Evolutionary conservation across 2,113 vertebrate genomes (phyloP), one percentile per base, ranked within the genome.

Genomic region (Pedionomus torquatus): DNA sequence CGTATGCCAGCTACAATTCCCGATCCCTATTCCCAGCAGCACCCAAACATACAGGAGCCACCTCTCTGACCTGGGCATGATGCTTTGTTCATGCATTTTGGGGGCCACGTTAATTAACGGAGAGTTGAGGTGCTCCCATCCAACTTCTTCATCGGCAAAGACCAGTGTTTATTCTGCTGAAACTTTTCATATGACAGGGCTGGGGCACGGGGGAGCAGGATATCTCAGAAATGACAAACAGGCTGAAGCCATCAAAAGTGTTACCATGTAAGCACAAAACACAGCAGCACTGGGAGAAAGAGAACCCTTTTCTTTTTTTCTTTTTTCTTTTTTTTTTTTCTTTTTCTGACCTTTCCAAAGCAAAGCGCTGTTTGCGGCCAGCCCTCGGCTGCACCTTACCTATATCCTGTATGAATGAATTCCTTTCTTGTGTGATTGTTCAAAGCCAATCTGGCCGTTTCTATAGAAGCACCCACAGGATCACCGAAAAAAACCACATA

Each of bases 391-490:
- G 72, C 15, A 6, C 35, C 5, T 49, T 87, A 78, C 94, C 95
- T 89, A 85, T 96, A 96, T 95, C 96, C 96, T 96, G 96, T 95
- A 95, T 94, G 97, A 91, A 96, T 97, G 91, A 91, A 97, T 92
- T n/a, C 90, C 90, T 94, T 84, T 87, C 0, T 79, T 76, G 70
- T 93, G 91, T 82, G 89, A 61, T 89, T 51, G 86, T 33, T 97
- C 90, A 92, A 95, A 94, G 94, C 75, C 95, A 80, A 37, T 11
- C 41, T 41, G 91, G 84, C 87, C 90, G 79, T 95, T 97, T 96
- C 90, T 97, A 95, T 61, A 95, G 94, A 96, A 97, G 90, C 81
- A 95, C 92, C 93, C 89, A 97, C 96, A 95, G 96, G 76, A 96
- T 95, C 93, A 93, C 94, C 10, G 10, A 96, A 96, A 94, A 96